Conservation (phyloP, 2,113 vertebrate species). For the Bufo gargarizans region DNA sequence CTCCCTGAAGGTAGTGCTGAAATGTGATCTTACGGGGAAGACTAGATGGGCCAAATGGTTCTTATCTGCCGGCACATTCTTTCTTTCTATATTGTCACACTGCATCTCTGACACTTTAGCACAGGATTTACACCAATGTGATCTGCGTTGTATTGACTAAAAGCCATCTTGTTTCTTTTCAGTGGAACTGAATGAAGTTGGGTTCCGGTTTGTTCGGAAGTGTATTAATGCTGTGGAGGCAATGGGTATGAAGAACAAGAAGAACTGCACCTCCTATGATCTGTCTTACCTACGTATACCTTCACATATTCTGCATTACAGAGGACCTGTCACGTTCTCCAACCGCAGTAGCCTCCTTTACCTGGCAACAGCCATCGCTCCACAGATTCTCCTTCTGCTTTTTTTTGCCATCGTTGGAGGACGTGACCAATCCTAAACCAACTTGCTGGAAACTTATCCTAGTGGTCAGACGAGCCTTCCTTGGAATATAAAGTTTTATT, state of each 20-base stretch:
- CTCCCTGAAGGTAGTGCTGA: background rate
- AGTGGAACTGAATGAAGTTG: constrained; percentile 96
- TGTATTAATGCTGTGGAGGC: constrained; percentile 93
- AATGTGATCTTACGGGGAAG: too few species aligned
- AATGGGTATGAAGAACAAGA: constrained; percentile 77
- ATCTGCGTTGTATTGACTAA: constrained; percentile 35
- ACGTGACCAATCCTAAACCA: too few species aligned
- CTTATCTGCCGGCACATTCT: too few species aligned
- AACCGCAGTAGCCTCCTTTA: too few species aligned
- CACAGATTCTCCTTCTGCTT: too few species aligned
- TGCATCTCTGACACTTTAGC: background rate
- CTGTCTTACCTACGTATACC: background rate
- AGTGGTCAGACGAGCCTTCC: background rate
- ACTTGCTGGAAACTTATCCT: background rate
- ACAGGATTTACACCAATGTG: background rate
- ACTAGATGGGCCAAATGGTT: too few species aligned
- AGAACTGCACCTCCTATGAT: background rate
- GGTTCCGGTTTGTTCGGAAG: constrained; percentile 93
- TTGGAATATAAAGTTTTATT: background rate
- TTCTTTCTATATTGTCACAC: too few species aligned
- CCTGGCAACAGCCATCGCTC: too few species aligned
- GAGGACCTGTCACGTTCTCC: too few species aligned
- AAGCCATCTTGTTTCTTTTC: constrained; percentile 55
- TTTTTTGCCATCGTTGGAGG: too few species aligned
- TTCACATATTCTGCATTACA: too few species aligned